Base-by-base conservation (phyloP, 2,888 invertebrate species). In the Amiota mariae region DNA sequence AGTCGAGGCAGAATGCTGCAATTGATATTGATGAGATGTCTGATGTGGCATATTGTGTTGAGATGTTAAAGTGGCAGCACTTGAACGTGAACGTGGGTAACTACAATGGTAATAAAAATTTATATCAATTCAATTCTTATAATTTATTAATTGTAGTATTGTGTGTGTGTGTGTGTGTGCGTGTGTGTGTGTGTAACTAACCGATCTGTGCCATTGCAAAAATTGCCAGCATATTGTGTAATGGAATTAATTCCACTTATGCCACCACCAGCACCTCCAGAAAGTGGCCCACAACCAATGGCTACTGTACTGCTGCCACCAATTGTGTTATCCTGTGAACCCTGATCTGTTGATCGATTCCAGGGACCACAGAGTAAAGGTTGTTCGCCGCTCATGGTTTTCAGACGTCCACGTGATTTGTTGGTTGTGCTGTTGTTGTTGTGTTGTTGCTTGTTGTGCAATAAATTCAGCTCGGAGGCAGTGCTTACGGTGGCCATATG, bases 391-490 rank as follows among this genome's bases (percentile, higher is more conserved):
- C 85, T 80, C 74, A 80, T 82, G 84, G 94, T 93, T 87, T 94
- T 93, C 89, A 94, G 93, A 86, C 94, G 91, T 90, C 91, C 85
- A 90, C 92, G 87, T 90, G 93, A 93, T 90, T 92, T 93, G 84
- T 48, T 66, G 15, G 59, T 59, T 12, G 13, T n/a, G 18, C 11
- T 18, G 12, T 59, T 10, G 18, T 11, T 18, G n/a, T 80, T 75
- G 72, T 92, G 91, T 85, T 91, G 91, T 84, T 93, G 91, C 89
- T 93, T 93, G 87, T 80, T 85, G 82, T 88, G 86, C 81, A 87
- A 76, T 84, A 95, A 91, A 90, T 95, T 95, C 90, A 94, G 92
- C 90, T 95, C 94, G 88, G 94, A 94, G 84, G 93, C 93, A 79
- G 92, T 92, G 82, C 92, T 91, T 87, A 86, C 87, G 81, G 86